These are phyloP conservation scores for Scrobipalpa atriplicella DNA, from an alignment of 2,888 invertebrate genomes.

Conservation along the genomic window DNA sequence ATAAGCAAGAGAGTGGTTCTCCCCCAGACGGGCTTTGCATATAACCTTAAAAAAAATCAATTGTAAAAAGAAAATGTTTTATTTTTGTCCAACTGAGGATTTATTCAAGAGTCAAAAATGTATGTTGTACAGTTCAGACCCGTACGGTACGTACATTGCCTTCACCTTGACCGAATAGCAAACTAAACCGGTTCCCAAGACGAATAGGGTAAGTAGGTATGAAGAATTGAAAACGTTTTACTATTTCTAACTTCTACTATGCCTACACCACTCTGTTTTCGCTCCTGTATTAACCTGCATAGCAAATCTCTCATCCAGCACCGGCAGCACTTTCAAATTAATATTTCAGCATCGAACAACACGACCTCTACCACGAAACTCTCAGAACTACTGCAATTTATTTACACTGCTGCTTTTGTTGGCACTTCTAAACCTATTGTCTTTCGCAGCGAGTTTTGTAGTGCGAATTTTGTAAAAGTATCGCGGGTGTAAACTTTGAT, in stretches of 20 bases:
- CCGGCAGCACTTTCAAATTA: conserved; percentile 1
- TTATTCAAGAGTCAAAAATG: too few relatives aligned
- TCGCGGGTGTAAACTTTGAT: background rate
- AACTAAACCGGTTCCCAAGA: background rate
- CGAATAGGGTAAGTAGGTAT: too few relatives aligned
- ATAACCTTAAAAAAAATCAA: too few relatives aligned
- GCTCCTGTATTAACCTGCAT: conserved; percentile 4
- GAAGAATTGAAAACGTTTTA: too few relatives aligned
- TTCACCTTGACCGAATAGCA: too few relatives aligned
- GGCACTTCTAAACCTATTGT: background rate
- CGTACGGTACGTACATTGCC: too few relatives aligned
- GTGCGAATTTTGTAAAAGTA: background rate
- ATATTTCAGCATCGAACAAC: conserved; percentile 19
- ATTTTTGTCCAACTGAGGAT: too few relatives aligned
- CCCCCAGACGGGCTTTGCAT: too few relatives aligned
- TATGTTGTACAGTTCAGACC: too few relatives aligned
- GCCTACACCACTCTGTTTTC: background rate
- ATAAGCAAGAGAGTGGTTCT: too few relatives aligned
- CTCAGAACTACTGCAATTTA: background rate
- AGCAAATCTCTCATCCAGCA: background rate
- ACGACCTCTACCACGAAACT: background rate
- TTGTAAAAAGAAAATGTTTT: too few relatives aligned
- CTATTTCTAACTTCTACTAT: too few relatives aligned
- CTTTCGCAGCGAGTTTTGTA: background rate
- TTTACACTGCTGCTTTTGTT: conserved; percentile 9